Conservation (phyloP, 2,888 invertebrate genomes). For the Dicyrtoma fusca region DNA sequence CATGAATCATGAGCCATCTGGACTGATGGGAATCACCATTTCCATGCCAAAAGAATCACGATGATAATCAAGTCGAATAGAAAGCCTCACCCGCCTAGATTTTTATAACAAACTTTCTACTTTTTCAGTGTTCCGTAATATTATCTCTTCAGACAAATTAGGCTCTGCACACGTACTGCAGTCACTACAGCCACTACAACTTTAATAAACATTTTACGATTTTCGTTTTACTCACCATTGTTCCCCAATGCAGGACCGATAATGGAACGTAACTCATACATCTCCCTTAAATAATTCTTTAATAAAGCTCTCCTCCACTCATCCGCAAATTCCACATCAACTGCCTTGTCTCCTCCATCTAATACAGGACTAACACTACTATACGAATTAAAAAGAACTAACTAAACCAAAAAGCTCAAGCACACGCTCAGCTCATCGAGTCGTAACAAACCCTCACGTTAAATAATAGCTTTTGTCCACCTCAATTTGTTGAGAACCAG, state of each 20-base stretch:
- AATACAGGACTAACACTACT: background rate
- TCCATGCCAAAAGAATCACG: conserved; percentile 39
- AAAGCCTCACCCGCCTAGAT: conserved; percentile 41
- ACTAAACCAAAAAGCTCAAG: background rate
- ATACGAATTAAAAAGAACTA: background rate
- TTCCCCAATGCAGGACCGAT: too few relatives aligned
- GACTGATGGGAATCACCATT: conserved; percentile 38
- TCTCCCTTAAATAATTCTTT: too few relatives aligned
- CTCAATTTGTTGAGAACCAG: conserved; percentile 28
- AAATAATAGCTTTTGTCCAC: conserved; percentile 2
- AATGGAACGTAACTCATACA: too few relatives aligned
- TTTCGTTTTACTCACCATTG: background rate
- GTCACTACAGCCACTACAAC: background rate
- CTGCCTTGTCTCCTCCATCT: background rate
- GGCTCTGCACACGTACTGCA: conserved; percentile 10
- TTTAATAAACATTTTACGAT: conserved; percentile 17
- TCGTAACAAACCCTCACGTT: background rate
- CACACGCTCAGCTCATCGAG: background rate
- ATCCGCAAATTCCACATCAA: conserved; percentile 7
- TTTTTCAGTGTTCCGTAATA: conserved; percentile 32
- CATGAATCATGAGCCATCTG: conserved; percentile 38
- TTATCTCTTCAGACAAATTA: conserved; percentile 21
- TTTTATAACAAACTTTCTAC: conserved; percentile 40
- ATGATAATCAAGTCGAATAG: conserved; percentile 38
- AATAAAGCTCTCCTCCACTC: too few relatives aligned